These are phyloP conservation scores for Torymus aiolomorphi DNA, from an alignment of 2,888 invertebrate genomes.

Conservation along the genomic window DNA sequence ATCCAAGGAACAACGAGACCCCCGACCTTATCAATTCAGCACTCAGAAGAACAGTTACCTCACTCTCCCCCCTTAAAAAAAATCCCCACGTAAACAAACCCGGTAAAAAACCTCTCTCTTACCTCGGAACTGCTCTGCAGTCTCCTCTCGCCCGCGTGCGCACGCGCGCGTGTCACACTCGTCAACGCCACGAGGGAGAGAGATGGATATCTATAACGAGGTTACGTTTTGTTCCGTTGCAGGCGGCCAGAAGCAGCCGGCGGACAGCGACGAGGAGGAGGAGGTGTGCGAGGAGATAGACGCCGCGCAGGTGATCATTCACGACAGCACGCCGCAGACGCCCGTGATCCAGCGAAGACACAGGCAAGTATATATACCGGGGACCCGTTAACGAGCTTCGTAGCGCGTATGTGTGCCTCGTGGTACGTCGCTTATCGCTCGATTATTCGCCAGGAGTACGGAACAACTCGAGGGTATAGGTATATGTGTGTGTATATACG, in stretches of 20 bases:
- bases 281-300: conserved; percentile 84
- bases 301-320: conserved; percentile 86
- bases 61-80: neutral
- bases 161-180: too few species aligned
- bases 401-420: neutral
- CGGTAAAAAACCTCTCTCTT: too few species aligned
- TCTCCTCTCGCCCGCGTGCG: too few species aligned
- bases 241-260: conserved; percentile 11
- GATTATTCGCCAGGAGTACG: conserved; percentile 13
- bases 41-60: neutral
- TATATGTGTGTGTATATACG: too few species aligned
- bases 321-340: conserved; percentile 85
- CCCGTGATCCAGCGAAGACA: conserved; percentile 80
- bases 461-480: too few species aligned
- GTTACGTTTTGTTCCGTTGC: conserved; percentile 42
- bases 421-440: conserved; percentile 19
- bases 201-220: conserved; percentile 47
- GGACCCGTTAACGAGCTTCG: conserved; percentile 37
- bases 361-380: conserved; percentile 63
- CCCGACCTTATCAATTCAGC: conserved; percentile 1
- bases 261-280: conserved; percentile 64
- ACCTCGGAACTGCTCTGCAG: too few species aligned
- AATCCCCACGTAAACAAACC: too few species aligned
- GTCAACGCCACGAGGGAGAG: too few species aligned
- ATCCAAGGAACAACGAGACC: too few species aligned